Evolutionary conservation across 2,888 invertebrate genomes (phyloP).

Genomic region (Rhaphigaster nebulosa): DNA sequence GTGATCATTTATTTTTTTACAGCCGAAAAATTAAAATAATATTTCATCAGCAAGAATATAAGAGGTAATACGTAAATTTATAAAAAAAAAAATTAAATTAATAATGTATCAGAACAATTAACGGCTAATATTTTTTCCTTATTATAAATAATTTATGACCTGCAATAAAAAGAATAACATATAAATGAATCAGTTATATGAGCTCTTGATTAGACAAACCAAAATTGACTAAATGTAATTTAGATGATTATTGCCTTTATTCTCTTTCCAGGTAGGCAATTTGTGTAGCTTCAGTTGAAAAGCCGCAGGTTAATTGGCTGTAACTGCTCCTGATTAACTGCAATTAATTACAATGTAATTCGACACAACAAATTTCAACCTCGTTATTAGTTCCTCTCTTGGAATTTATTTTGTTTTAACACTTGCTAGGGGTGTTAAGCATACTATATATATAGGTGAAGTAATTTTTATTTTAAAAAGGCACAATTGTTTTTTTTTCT

Average conservation of each 20-base stretch:
- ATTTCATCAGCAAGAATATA: no score
- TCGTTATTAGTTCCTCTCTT: neutral
- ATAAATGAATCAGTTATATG: neutral
- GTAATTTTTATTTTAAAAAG: no score
- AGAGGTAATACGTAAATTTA: no score
- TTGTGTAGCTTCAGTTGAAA: neutral
- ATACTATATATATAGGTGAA: no score
- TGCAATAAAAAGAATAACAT: neutral
- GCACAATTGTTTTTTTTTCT: no score
- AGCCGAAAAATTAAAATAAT: no score
- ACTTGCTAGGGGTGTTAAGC: neutral
- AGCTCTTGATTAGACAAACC: neutral
- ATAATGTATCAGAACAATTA: neutral
- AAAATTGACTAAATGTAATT: neutral
- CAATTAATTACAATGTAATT: slow-evolving; percentile 1
- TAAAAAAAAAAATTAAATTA: no score
- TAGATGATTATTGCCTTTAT: neutral
- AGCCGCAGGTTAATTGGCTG: neutral
- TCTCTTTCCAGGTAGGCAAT: neutral
- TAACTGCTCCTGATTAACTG: neutral
- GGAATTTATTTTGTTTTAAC: neutral
- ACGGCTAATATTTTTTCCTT: neutral
- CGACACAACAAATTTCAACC: neutral
- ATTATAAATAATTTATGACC: neutral
- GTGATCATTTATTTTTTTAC: no score